Conservation (phyloP, 1,140 invertebrate genomes). For the Drosophila murphyi region DNA sequence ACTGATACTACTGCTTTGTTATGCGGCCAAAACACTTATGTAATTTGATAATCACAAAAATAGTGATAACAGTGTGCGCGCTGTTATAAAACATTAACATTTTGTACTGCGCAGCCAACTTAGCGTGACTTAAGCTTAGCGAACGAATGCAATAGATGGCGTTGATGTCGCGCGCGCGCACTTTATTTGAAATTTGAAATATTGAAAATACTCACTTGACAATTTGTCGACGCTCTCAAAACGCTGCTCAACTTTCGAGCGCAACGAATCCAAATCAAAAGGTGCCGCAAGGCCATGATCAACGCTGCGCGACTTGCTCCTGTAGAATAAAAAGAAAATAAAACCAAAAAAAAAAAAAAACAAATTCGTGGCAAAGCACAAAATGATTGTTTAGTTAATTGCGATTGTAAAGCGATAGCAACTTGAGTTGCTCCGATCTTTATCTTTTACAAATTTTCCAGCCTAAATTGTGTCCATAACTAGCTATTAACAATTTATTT, state of each 20-base stretch:
- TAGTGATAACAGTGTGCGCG: slow-evolving; percentile 6
- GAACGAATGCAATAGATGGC: slow-evolving; percentile 27
- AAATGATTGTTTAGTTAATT: slow-evolving; percentile 50
- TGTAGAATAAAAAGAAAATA: slow-evolving; percentile 85
- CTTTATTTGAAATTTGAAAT: slow-evolving; percentile 10
- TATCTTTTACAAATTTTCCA: slow-evolving; percentile 80
- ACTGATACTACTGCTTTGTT: too few species aligned
- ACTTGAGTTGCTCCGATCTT: slow-evolving; percentile 60
- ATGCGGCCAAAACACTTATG: not conserved
- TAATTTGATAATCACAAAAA: not conserved
- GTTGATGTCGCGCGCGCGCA: slow-evolving; percentile 13
- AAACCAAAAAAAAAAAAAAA: slow-evolving; percentile 16
- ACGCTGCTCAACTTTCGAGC: slow-evolving; percentile 92
- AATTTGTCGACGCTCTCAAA: slow-evolving; percentile 91
- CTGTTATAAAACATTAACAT: slow-evolving; percentile 2
- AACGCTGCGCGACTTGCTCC: slow-evolving; percentile 94
- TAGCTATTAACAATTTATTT: slow-evolving; percentile 80
- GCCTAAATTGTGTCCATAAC: slow-evolving; percentile 78
- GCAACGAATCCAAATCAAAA: slow-evolving; percentile 92
- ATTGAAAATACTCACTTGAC: slow-evolving; percentile 82
- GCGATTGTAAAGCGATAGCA: slow-evolving; percentile 47
- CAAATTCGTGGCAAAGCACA: slow-evolving; percentile 25
- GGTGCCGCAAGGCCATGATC: slow-evolving; percentile 93
- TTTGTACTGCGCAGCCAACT: slow-evolving; percentile 21
- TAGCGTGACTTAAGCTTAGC: slow-evolving; percentile 13